Percentiles rank a stretch among this genome's conserved stretches.
Evolutionary conservation across 2,888 invertebrate genomes (phyloP).

Genomic region (Calliphora vomitoria): DNA sequence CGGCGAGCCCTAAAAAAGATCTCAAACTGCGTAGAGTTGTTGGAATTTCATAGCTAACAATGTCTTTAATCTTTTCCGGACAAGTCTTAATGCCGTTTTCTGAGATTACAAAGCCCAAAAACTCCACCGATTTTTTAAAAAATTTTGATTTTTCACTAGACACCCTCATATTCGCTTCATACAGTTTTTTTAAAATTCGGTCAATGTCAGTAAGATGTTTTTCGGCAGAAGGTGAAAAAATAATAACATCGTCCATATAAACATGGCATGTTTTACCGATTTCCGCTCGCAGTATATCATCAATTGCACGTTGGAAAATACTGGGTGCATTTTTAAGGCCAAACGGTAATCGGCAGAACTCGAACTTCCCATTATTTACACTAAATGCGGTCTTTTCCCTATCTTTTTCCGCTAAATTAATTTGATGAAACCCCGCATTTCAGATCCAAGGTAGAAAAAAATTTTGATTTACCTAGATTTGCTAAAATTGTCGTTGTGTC

Average conservation of each 20-base stretch:
- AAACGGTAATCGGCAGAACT: constrained; percentile 81
- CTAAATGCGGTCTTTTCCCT: constrained; percentile 67
- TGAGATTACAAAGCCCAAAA: constrained; percentile 31
- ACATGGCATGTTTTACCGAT: constrained; percentile 72
- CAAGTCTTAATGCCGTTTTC: constrained; percentile 50
- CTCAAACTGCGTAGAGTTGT: constrained; percentile 43
- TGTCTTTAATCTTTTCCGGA: constrained; percentile 52
- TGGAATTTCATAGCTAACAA: constrained; percentile 51
- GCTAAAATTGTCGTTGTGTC: constrained; percentile 21
- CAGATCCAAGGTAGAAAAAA: constrained; percentile 46
- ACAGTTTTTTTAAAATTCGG: constrained; percentile 47
- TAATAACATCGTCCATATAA: constrained; percentile 71
- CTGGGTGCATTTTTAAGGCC: constrained; percentile 82
- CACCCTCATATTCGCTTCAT: constrained; percentile 20
- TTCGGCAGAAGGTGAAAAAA: constrained; percentile 55
- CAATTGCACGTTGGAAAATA: constrained; percentile 29
- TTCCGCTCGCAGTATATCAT: constrained; percentile 71
- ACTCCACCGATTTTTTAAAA: constrained; percentile 23
- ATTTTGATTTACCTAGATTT: constrained; percentile 39
- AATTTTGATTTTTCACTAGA: constrained; percentile 46
- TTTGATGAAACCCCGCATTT: constrained; percentile 58
- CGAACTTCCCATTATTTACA: constrained; percentile 79
- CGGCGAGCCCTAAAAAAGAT: constrained; percentile 47
- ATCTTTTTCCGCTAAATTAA: constrained; percentile 45
- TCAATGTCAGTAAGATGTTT: constrained; percentile 55